A percentile compares a stretch with the other conserved stretches of the same genome.
Conservation (phyloP, 2,797 vertebrate genomes). For the Prunella strophiata region DNA sequence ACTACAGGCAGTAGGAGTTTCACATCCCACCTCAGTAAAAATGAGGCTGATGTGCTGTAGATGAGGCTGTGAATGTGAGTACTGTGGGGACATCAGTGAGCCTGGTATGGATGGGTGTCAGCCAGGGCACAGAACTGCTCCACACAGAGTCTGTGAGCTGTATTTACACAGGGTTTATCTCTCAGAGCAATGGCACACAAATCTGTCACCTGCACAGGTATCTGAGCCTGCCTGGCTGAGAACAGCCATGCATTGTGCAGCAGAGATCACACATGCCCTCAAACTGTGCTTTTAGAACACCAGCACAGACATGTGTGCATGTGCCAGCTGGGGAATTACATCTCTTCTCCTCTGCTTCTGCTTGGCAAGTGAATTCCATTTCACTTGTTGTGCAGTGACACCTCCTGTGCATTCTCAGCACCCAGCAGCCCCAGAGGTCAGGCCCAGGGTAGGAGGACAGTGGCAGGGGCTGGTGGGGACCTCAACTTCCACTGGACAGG, state of each 20-base stretch:
- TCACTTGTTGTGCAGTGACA: not conserved
- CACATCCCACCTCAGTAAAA: not conserved
- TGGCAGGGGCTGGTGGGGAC: not conserved
- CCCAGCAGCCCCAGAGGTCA: not conserved
- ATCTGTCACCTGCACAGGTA: not conserved
- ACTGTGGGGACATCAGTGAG: not conserved
- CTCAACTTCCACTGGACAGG: not conserved
- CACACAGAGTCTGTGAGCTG: rapidly evolving
- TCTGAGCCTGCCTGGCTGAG: not conserved
- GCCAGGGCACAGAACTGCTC: not conserved
- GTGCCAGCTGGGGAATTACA: not conserved
- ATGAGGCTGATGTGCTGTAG: not conserved
- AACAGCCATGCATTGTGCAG: not conserved
- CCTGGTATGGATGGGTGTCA: not conserved
- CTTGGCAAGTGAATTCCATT: not conserved
- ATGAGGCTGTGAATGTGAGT: not conserved
- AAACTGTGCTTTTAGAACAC: not conserved
- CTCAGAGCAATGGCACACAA: not conserved
- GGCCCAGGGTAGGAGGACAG: not conserved
- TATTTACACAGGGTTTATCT: not conserved
- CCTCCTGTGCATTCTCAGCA: not conserved
- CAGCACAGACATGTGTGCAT: not conserved
- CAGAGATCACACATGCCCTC: not conserved
- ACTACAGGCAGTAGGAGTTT: not conserved
- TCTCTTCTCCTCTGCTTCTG: not conserved